phyloP scores from a whole-genome alignment of 2,888 invertebrate genomes.

The Dinocampus coccinellae region DNA sequence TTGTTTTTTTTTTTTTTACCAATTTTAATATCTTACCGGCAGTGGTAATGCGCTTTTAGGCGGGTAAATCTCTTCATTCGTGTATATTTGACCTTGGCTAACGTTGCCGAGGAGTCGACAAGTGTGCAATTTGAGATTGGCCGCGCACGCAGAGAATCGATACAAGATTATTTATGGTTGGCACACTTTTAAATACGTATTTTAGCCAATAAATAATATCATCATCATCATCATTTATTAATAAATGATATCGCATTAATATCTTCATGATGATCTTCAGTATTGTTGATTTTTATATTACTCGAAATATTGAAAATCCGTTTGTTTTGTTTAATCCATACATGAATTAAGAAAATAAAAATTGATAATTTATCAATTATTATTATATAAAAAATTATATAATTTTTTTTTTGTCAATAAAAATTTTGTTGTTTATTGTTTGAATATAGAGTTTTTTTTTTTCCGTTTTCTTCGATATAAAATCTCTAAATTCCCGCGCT shows the following conservation, averaged over 20 bases:
- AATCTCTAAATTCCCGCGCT: too few relatives aligned
- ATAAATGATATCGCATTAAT: slow-evolving; percentile 10
- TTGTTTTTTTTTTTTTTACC: too few relatives aligned
- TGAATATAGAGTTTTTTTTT: too few relatives aligned
- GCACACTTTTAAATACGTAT: slow-evolving; percentile 1
- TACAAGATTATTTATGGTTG: slow-evolving; percentile 31
- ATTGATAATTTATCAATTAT: too few relatives aligned
- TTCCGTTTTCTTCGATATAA: too few relatives aligned
- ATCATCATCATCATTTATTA: too few relatives aligned
- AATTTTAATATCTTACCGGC: neutral
- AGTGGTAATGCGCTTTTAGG: neutral
- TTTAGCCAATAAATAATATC: neutral
- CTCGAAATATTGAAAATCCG: neutral
- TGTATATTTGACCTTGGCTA: slow-evolving; percentile 34
- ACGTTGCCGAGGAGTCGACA: neutral
- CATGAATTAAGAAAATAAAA: too few relatives aligned
- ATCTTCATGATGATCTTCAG: slow-evolving; percentile 28
- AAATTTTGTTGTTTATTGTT: too few relatives aligned
- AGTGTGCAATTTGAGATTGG: slow-evolving; percentile 18
- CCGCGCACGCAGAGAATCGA: slow-evolving; percentile 28
- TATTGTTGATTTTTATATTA: slow-evolving; percentile 11
- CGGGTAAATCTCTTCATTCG: neutral
- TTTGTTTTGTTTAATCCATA: neutral
- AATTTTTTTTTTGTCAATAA: too few relatives aligned
- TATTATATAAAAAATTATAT: too few relatives aligned